Conservation (phyloP, 2,113 vertebrate species). For the Neodontobutis hainanensis region DNA sequence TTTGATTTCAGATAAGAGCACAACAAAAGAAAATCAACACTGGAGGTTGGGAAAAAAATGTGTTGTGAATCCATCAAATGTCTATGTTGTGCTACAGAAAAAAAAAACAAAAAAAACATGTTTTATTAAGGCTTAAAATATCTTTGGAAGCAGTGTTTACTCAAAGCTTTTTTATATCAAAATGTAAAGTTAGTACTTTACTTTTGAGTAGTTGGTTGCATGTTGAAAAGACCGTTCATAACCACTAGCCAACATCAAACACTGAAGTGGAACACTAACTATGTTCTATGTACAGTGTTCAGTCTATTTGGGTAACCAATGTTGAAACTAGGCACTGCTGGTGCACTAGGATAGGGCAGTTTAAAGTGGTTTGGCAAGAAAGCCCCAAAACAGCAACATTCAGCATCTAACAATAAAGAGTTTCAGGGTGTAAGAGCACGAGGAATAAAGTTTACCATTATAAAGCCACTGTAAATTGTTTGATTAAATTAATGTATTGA, state of each 20-base stretch:
- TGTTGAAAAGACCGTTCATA: constrained; percentile 47
- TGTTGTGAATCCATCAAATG: constrained; percentile 71
- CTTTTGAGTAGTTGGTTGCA: constrained; percentile 48
- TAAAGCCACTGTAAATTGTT: no score
- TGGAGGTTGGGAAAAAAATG: constrained; percentile 56
- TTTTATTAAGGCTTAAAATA: constrained; percentile 69
- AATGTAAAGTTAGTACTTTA: constrained; percentile 52
- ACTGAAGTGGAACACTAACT: constrained; percentile 60
- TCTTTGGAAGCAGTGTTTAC: constrained; percentile 57
- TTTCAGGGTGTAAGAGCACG: no score
- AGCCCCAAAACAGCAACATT: no score
- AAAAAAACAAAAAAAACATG: constrained; percentile 19
- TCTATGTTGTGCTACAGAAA: constrained; percentile 57
- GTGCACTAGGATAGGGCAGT: constrained; percentile 17
- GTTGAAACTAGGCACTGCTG: constrained; percentile 25
- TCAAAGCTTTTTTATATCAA: constrained; percentile 57
- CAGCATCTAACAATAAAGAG: neutral
- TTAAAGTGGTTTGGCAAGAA: neutral
- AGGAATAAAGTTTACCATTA: no score
- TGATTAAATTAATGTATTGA: no score
- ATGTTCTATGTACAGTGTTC: constrained; percentile 46
- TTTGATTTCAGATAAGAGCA: constrained; percentile 67
- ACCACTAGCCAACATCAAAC: constrained; percentile 35
- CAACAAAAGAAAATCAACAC: constrained; percentile 50
- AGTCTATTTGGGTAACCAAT: constrained; percentile 49